Conservation (phyloP, 2,797 vertebrate species). For the Microtus obscurus region DNA sequence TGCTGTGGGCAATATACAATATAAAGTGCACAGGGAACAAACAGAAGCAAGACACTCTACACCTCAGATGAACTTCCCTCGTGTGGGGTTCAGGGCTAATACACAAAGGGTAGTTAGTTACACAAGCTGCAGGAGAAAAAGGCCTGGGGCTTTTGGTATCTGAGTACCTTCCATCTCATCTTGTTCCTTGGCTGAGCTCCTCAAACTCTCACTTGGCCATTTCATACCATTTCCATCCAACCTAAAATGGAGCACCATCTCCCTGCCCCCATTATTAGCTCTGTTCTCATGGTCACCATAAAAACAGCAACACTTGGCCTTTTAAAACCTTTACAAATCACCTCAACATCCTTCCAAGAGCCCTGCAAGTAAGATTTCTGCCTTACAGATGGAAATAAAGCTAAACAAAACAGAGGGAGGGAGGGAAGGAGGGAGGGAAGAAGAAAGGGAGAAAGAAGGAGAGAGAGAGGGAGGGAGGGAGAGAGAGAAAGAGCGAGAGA, state of each 20-base stretch:
- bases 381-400: constrained; percentile 1
- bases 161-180: neutral
- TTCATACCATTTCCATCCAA: neutral
- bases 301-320: neutral
- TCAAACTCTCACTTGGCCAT: neutral
- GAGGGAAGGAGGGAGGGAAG: no score
- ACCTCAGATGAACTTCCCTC: neutral
- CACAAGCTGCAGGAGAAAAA: neutral
- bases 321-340: neutral
- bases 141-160: neutral
- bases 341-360: neutral
- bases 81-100: neutral
- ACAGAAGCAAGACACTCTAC: neutral
- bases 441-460: no score
- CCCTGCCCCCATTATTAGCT: neutral
- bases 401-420: neutral
- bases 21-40: neutral
- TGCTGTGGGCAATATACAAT: neutral
- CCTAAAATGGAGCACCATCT: neutral
- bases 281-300: neutral
- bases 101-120: neutral
- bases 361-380: neutral
- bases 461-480: no score
- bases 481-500: neutral
- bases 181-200: neutral